Evolutionary conservation across 2,888 invertebrate species (phyloP).

Genomic region (Axea sp.): DNA sequence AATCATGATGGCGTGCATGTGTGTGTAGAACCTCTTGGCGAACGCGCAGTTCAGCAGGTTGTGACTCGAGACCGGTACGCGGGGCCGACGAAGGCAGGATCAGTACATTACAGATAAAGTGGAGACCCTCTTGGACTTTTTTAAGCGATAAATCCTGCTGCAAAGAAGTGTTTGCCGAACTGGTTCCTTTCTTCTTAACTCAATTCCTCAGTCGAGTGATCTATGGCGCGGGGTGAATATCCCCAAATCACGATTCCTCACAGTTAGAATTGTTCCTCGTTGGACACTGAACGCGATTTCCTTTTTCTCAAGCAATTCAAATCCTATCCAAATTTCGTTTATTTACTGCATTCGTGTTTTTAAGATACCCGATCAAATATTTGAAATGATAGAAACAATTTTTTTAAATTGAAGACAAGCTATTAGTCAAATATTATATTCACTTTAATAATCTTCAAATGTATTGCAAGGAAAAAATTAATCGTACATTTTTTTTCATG

Average conservation of each 20-base stretch:
- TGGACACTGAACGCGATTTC: slow-evolving; percentile 33
- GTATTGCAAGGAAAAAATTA: too few species aligned
- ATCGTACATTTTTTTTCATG: too few species aligned
- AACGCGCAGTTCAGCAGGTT: slow-evolving; percentile 65
- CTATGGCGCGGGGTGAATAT: slow-evolving; percentile 73
- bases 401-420: too few species aligned
- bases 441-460: too few species aligned
- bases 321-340: too few species aligned
- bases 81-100: slow-evolving; percentile 76
- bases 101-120: slow-evolving; percentile 80
- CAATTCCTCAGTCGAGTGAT: slow-evolving; percentile 78
- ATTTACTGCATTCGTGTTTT: too few species aligned
- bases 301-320: too few species aligned
- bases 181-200: slow-evolving; percentile 80
- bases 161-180: slow-evolving; percentile 79
- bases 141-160: slow-evolving; percentile 78
- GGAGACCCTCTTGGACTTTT: slow-evolving; percentile 76
- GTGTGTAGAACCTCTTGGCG: slow-evolving; percentile 65
- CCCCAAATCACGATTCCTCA: slow-evolving; percentile 72
- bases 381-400: too few species aligned
- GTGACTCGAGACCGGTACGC: slow-evolving; percentile 62
- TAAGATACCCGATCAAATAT: too few species aligned
- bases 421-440: too few species aligned
- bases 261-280: slow-evolving; percentile 71
- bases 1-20: slow-evolving; percentile 73